Evolutionary conservation across 2,888 invertebrate genomes (phyloP).

Genomic region (Mythimna ferrago): DNA sequence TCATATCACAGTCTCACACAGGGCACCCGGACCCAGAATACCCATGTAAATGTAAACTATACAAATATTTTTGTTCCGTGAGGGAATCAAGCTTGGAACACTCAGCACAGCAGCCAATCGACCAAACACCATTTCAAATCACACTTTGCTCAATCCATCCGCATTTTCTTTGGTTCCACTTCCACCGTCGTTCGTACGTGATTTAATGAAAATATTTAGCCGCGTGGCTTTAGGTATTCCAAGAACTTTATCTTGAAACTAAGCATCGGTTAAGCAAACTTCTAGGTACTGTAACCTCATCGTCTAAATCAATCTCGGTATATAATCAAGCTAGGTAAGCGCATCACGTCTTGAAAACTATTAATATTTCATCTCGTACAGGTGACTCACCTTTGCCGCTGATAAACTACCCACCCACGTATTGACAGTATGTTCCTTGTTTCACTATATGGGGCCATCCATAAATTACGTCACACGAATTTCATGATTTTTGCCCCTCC

Average conservation of each 20-base stretch:
- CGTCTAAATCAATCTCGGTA: neutral
- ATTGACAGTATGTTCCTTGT: neutral
- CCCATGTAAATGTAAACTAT: no score
- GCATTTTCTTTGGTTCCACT: neutral
- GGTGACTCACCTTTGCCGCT: constrained; percentile 9
- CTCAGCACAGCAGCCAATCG: no score
- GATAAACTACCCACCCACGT: neutral
- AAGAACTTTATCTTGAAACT: neutral
- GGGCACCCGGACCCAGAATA: no score
- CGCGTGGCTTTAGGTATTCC: neutral
- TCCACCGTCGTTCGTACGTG: neutral
- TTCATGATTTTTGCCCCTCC: no score
- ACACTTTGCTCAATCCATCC: neutral
- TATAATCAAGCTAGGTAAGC: neutral
- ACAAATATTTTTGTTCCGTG: no score
- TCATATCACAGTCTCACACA: no score
- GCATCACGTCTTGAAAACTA: constrained; percentile 30
- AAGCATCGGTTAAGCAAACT: neutral
- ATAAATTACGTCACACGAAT: no score
- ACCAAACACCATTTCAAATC: neutral
- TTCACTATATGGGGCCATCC: neutral
- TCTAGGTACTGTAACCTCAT: neutral
- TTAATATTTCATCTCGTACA: constrained; percentile 36
- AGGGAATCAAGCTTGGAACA: no score
- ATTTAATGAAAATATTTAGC: neutral